A percentile compares a stretch with the other conserved stretches of the same genome.
phyloP scores from a whole-genome alignment of 2,113 vertebrate genomes.

The Peromyscus leucopus region DNA sequence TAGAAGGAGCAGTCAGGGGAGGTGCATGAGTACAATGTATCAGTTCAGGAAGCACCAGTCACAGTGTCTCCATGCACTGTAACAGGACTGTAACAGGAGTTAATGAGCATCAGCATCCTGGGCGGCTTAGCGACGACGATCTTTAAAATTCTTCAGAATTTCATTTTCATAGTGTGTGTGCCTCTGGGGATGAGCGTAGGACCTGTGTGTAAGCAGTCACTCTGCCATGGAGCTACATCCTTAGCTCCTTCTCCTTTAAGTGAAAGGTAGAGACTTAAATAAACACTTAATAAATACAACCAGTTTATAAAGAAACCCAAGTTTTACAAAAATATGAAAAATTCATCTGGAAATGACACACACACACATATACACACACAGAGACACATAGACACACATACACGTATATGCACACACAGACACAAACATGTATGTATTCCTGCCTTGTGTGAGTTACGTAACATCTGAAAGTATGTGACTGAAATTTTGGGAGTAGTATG shows the following conservation, averaged over 20 bases:
- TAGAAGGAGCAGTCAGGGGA: slow-evolving; percentile 82
- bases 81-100: neutral
- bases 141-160: slow-evolving; percentile 27
- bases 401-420: neutral
- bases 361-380: neutral
- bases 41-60: neutral
- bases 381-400: neutral
- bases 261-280: slow-evolving; percentile 53
- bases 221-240: neutral
- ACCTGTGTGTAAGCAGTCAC: neutral
- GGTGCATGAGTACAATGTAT: slow-evolving; percentile 24
- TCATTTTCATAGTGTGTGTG: slow-evolving; percentile 5
- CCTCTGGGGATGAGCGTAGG: neutral
- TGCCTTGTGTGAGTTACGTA: slow-evolving; percentile 16
- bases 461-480: slow-evolving; percentile 31
- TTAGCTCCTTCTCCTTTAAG: slow-evolving; percentile 26
- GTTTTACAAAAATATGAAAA: slow-evolving; percentile 60
- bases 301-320: slow-evolving; percentile 43
- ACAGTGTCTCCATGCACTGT: neutral
- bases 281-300: slow-evolving; percentile 51
- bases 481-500: neutral
- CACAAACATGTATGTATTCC: neutral
- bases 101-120: slow-evolving; percentile 19
- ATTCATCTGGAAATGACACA: neutral
- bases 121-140: neutral